These are phyloP conservation scores for Taeniopygia guttata DNA, from an alignment of 2,797 vertebrate genomes.

Conservation along the genomic window DNA sequence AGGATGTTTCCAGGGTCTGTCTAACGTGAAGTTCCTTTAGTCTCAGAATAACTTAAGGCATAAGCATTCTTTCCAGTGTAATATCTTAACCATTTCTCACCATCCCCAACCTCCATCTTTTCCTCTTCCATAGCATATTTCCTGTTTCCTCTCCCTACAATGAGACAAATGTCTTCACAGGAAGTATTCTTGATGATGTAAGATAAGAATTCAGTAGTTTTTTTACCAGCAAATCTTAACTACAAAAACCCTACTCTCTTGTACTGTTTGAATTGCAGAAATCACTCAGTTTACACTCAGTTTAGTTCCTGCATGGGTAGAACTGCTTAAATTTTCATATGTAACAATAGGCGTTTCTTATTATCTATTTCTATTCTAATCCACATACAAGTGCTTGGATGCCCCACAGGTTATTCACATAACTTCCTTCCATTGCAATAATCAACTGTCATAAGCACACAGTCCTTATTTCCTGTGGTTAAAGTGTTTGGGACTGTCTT, in stretches of 20 bases:
- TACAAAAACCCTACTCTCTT: fast-evolving
- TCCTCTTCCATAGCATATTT: background rate
- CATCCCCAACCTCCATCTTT: fast-evolving
- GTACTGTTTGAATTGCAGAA: background rate
- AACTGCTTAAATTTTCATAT: background rate
- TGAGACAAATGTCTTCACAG: fast-evolving
- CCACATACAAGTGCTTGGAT: fast-evolving
- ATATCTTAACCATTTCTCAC: background rate
- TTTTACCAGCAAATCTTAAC: background rate
- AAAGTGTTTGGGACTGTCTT: background rate
- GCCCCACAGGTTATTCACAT: background rate
- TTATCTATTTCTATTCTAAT: background rate
- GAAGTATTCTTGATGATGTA: background rate
- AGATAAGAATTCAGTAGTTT: background rate
- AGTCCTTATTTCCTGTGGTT: background rate
- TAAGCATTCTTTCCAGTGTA: fast-evolving
- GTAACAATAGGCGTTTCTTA: background rate
- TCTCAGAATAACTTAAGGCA: background rate
- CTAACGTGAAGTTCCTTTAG: background rate
- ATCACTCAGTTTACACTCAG: background rate
- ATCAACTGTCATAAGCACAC: background rate
- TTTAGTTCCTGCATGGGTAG: background rate
- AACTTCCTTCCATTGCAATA: background rate
- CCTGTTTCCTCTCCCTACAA: background rate
- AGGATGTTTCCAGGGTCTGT: background rate